Conservation (phyloP, 2,113 vertebrate species). For the Crotalus horridus region DNA sequence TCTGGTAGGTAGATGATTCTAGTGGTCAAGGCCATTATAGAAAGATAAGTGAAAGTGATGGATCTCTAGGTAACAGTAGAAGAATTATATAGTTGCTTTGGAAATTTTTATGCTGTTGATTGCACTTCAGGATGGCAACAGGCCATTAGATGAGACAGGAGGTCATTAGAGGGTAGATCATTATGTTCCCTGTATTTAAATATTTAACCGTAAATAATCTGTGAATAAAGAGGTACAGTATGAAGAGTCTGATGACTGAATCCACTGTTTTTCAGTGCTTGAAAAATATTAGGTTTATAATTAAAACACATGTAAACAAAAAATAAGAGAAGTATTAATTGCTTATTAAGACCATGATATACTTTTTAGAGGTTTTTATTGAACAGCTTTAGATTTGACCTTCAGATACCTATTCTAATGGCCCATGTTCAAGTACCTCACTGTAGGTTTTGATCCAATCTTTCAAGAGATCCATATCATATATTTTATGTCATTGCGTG, state of each 20-base stretch:
- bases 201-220: not conserved
- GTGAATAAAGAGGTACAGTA: not conserved
- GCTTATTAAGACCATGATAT: not conserved
- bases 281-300: not conserved
- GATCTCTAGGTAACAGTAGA: not conserved
- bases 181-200: not conserved
- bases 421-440: not conserved
- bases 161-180: not conserved
- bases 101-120: not conserved
- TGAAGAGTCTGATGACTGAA: not conserved
- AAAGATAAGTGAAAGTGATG: not conserved
- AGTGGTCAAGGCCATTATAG: not conserved
- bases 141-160: constrained; percentile 8
- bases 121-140: not conserved
- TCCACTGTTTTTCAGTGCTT: not conserved
- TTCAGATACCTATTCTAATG: not conserved
- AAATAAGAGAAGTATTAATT: not conserved
- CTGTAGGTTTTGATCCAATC: not conserved
- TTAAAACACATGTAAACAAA: not conserved
- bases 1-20: not conserved
- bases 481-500: not conserved
- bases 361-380: not conserved
- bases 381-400: not conserved
- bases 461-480: not conserved
- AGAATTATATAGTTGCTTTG: constrained; percentile 4